Conservation (phyloP, 2,797 vertebrate genomes). For the Eulemur coronatus region DNA sequence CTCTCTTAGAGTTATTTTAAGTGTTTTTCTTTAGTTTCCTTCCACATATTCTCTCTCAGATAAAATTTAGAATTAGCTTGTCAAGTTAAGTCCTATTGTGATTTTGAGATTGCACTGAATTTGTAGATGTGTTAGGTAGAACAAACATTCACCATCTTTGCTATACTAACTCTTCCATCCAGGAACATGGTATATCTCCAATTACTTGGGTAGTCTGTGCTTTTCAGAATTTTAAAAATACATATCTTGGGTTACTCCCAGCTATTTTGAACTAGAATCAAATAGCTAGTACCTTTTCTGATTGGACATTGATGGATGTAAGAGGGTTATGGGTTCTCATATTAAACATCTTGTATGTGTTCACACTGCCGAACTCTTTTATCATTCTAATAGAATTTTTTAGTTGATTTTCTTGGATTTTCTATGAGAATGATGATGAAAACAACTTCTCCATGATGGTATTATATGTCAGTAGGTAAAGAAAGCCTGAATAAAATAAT, state of each 20-base stretch:
- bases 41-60: background rate
- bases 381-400: background rate
- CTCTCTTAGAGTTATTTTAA: background rate
- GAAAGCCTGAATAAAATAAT: background rate
- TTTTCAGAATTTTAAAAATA: background rate
- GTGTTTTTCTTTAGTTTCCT: background rate
- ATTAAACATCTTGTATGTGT: background rate
- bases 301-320: background rate
- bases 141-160: background rate
- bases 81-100: background rate
- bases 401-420: background rate
- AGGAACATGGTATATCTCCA: background rate
- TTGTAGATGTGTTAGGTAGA: background rate
- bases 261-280: background rate
- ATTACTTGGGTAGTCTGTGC: background rate
- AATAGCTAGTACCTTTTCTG: background rate
- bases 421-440: background rate
- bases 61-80: background rate
- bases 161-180: background rate
- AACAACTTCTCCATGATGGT: background rate
- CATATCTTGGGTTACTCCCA: background rate
- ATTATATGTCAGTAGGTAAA: background rate
- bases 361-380: background rate
- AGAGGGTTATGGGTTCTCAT: background rate
- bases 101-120: background rate